phyloP scores from a whole-genome alignment of 2,113 vertebrate genomes.

The Vulpes lagopus region DNA sequence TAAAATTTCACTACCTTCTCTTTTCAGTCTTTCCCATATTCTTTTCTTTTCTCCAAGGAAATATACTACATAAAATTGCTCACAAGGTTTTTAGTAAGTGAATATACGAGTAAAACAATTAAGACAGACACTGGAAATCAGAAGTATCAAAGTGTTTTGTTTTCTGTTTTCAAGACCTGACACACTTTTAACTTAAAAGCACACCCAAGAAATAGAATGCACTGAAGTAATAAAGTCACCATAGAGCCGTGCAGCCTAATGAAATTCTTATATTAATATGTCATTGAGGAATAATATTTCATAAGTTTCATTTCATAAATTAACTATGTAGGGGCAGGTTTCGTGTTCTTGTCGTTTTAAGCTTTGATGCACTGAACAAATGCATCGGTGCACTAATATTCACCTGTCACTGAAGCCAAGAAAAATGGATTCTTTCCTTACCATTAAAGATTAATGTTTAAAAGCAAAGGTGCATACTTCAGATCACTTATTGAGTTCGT shows the following conservation, averaged over 20 bases:
- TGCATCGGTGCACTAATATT: neutral
- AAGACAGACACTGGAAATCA: neutral
- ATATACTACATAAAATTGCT: neutral
- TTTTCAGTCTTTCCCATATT: neutral
- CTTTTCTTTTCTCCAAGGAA: neutral
- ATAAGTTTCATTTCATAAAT: constrained; percentile 21
- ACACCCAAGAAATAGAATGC: constrained; percentile 2
- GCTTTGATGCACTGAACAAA: constrained; percentile 23
- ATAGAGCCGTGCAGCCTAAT: constrained; percentile 20
- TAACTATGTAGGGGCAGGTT: neutral
- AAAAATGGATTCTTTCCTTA: constrained; percentile 39
- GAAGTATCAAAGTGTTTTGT: neutral
- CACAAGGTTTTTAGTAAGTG: neutral
- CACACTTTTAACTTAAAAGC: constrained; percentile 51
- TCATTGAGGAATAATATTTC: neutral
- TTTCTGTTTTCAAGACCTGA: constrained; percentile 52
- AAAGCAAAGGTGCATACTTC: constrained; percentile 12
- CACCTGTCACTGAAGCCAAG: constrained; percentile 36
- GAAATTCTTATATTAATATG: constrained; percentile 62
- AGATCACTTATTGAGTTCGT: constrained; percentile 4
- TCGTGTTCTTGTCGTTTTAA: neutral
- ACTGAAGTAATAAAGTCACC: constrained; percentile 36
- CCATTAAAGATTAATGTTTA: constrained; percentile 62
- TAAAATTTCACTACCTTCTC: neutral
- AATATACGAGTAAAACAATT: neutral